Percentiles rank a stretch among this genome's conserved stretches.
Evolutionary conservation across 2,888 invertebrate species (phyloP).

Genomic region (Melanotus villosus): DNA sequence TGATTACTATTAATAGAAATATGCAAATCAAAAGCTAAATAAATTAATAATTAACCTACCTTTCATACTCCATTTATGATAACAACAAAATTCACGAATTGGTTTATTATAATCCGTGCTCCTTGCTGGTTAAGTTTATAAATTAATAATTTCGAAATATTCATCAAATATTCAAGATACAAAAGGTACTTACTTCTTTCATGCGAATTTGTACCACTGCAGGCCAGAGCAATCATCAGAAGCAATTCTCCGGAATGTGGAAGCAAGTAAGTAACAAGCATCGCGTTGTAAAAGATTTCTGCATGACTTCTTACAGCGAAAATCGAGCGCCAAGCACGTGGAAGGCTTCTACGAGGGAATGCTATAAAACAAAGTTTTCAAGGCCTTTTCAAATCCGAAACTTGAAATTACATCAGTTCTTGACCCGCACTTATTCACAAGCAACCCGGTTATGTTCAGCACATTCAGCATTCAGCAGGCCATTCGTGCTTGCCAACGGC

Average conservation of each 20-base stretch:
- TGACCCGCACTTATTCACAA: slow-evolving; percentile 39
- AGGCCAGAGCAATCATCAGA: background rate
- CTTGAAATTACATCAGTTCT: slow-evolving; percentile 19
- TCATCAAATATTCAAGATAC: too few relatives aligned
- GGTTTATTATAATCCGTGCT: too few relatives aligned
- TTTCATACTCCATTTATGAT: too few relatives aligned
- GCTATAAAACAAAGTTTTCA: background rate
- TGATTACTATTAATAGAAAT: too few relatives aligned
- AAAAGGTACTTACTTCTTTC: slow-evolving; percentile 9
- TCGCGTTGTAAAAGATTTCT: slow-evolving; percentile 5
- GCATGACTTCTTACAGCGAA: slow-evolving; percentile 2
- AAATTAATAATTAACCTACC: too few relatives aligned
- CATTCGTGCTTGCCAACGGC: slow-evolving; percentile 18
- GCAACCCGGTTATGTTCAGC: slow-evolving; percentile 41
- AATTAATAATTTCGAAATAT: too few relatives aligned
- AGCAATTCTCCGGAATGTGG: slow-evolving; percentile 1
- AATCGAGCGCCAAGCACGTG: background rate
- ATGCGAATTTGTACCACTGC: background rate
- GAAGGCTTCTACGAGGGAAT: background rate
- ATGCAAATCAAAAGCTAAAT: too few relatives aligned
- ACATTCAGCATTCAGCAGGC: too few relatives aligned
- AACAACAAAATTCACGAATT: too few relatives aligned
- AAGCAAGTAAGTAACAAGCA: slow-evolving; percentile 1
- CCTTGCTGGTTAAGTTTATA: too few relatives aligned
- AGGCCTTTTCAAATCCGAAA: background rate